Percentiles rank a stretch among this genome's conserved stretches.
phyloP scores from a whole-genome alignment of 2,888 invertebrate genomes.

The Drosophila lacicola region DNA sequence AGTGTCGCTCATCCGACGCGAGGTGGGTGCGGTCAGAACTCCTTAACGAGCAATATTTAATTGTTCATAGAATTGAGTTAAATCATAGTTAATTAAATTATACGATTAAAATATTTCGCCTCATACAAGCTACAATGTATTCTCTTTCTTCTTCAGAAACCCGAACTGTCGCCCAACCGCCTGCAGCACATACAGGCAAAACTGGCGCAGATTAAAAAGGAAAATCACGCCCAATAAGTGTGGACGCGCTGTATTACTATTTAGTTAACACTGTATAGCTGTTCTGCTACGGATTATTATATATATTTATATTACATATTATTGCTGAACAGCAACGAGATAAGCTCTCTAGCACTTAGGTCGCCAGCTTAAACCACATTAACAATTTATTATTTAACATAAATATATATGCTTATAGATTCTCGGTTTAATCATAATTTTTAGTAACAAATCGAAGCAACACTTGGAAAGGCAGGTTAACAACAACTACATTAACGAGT shows the following conservation, averaged over 20 bases:
- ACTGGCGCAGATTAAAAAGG: constrained; percentile 84
- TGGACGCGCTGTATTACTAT: constrained; percentile 34
- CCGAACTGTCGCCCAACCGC: constrained; percentile 84
- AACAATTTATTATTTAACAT: constrained; percentile 74
- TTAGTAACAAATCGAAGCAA: constrained; percentile 57
- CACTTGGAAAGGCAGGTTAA: constrained; percentile 60
- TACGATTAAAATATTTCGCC: background rate
- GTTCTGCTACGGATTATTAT: constrained; percentile 38
- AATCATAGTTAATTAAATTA: background rate
- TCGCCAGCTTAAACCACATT: constrained; percentile 36
- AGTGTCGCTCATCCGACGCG: constrained; percentile 82
- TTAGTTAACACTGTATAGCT: constrained; percentile 44
- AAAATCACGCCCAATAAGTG: constrained; percentile 78
- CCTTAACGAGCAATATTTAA: background rate
- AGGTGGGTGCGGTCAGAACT: constrained; percentile 70
- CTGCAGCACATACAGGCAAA: constrained; percentile 85
- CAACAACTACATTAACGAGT: constrained; percentile 56
- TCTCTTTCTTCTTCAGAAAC: constrained; percentile 69
- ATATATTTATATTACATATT: constrained; percentile 43
- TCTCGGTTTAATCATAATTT: constrained; percentile 50
- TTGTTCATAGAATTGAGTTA: background rate
- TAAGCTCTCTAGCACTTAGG: constrained; percentile 26
- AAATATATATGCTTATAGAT: constrained; percentile 61
- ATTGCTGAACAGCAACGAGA: constrained; percentile 34
- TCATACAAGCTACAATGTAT: background rate